Percentiles rank a stretch among this genome's conserved stretches.
phyloP scores from a whole-genome alignment of 92 coral and sea anemone species.

The Porites cylindrica region DNA sequence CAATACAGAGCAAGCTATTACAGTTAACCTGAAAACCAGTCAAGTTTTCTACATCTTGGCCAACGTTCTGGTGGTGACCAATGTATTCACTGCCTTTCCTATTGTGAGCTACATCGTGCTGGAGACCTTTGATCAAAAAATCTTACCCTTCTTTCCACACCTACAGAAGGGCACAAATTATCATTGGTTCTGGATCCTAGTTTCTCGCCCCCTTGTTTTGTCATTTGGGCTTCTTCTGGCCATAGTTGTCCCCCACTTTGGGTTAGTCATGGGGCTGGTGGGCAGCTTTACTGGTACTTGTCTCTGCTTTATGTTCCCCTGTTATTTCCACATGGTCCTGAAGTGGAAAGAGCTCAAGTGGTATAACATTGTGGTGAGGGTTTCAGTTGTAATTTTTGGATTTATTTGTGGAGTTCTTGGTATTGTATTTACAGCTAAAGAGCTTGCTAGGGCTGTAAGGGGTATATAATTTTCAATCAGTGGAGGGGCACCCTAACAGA shows the following conservation, averaged over 20 bases:
- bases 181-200: slow-evolving; percentile 81
- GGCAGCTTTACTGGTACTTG: slow-evolving; percentile 90
- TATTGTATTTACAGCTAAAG: slow-evolving; percentile 71
- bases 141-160: slow-evolving; percentile 79
- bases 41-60: slow-evolving; percentile 66
- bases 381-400: slow-evolving; percentile 74
- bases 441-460: slow-evolving; percentile 44
- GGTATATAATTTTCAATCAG: slow-evolving; percentile 14
- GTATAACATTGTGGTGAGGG: slow-evolving; percentile 71
- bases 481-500: neutral
- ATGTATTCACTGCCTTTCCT: slow-evolving; percentile 83
- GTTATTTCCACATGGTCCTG: slow-evolving; percentile 80
- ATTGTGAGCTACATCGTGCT: slow-evolving; percentile 73
- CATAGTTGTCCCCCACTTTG: slow-evolving; percentile 84
- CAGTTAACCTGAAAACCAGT: slow-evolving; percentile 74
- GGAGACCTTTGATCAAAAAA: slow-evolving; percentile 74
- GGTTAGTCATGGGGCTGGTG: slow-evolving; percentile 81
- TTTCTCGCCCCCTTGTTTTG: slow-evolving; percentile 68
- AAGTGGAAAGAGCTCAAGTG: slow-evolving; percentile 79
- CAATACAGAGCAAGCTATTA: slow-evolving; percentile 74
- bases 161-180: slow-evolving; percentile 55
- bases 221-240: slow-evolving; percentile 80
- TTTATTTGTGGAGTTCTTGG: slow-evolving; percentile 77
- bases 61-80: slow-evolving; percentile 73
- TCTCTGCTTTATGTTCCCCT: slow-evolving; percentile 78